Percentiles rank a stretch among this genome's conserved stretches.
Conservation (phyloP, 2,797 vertebrate genomes). For the Sitta carolinensis region DNA sequence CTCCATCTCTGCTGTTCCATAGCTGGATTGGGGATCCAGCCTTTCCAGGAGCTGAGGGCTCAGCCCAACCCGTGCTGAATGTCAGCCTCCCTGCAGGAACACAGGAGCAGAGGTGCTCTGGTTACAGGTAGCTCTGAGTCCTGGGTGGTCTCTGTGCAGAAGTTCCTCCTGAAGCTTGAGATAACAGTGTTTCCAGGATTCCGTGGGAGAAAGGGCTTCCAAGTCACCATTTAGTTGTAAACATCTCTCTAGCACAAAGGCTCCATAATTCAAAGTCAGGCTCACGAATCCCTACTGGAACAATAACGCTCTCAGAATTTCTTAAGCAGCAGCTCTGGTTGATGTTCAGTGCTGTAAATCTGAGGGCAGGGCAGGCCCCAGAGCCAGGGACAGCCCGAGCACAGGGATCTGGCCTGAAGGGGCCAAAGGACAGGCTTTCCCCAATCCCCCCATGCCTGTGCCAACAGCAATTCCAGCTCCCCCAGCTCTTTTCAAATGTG, state of each 20-base stretch:
- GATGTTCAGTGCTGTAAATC: background rate
- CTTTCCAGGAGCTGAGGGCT: background rate
- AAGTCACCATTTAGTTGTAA: background rate
- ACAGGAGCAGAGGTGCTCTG: background rate
- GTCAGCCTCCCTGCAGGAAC: background rate
- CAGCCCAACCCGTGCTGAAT: background rate
- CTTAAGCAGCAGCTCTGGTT: background rate
- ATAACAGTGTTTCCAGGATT: background rate
- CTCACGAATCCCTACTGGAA: background rate
- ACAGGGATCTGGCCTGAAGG: background rate
- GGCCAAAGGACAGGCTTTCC: background rate
- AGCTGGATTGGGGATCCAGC: background rate
- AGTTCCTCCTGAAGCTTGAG: background rate
- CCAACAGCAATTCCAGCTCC: rapidly evolving
- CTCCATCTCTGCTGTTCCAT: background rate
- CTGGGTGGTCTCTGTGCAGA: background rate
- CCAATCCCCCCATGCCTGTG: background rate
- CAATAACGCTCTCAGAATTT: background rate
- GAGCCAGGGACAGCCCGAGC: background rate
- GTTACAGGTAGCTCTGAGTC: background rate
- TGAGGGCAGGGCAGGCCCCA: background rate
- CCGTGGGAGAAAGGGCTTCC: background rate
- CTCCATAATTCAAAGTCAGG: background rate
- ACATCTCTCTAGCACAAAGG: background rate
- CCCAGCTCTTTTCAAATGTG: background rate